Evolutionary conservation across 2,888 invertebrate genomes (phyloP), one percentile per base, ranked within the genome.

Genomic region (Lingula anatina): DNA sequence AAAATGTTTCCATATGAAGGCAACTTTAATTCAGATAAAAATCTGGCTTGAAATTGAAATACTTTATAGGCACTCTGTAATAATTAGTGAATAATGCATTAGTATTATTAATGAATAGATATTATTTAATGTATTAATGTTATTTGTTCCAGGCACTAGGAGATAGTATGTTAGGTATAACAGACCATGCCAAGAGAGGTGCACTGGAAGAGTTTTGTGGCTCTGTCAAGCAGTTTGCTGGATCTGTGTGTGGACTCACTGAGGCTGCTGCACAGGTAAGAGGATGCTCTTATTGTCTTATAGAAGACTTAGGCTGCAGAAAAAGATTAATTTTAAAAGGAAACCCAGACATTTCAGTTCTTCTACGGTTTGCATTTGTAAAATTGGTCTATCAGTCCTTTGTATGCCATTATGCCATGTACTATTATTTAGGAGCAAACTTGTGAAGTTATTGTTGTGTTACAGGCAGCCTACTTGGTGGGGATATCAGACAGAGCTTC

Each of bases 401-500:
- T n/a, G n/a, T n/a, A n/a, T n/a, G n/a, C n/a, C n/a, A n/a, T n/a
- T n/a, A n/a, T n/a, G n/a, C n/a, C n/a, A n/a, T n/a, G n/a, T n/a
- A n/a, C n/a, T n/a, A n/a, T 21, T 20, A 37, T 37, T 37, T 21
- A 21, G 28, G 25, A 15, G 21, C n/a, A n/a, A n/a, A n/a, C n/a
- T n/a, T n/a, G n/a, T n/a, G n/a, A n/a, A 25, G 23, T 25, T 27
- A 27, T 46, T 46, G 18, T 44, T 40, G 43, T 31, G 12, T 53
- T 60, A 5, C 60, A 81, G 75, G 89, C 94, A 0, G 94, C 95
- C 0, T 99, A 97, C 73, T 79, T 97, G 64, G 87, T 96, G 61
- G 97, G 92, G 0, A 89, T 93, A 1, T 90, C 95, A 0, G 93
- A 97, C 78, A 86, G 89, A 28, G 87, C 87, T 1, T 90, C 90